Evolutionary conservation across 2,113 vertebrate genomes (phyloP).

Genomic region (Peucedramus taeniatus): DNA sequence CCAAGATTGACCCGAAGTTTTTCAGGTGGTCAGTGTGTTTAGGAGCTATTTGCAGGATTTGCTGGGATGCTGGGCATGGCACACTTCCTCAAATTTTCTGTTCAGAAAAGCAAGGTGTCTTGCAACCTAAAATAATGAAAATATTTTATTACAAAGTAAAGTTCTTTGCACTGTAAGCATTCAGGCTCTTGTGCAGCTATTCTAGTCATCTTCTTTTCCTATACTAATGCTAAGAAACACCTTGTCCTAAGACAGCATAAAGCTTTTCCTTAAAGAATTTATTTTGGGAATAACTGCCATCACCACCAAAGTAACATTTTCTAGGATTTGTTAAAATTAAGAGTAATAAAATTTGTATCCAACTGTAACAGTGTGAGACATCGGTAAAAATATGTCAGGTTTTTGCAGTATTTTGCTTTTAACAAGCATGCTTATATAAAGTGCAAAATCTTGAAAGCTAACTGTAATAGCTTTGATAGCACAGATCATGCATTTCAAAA

Average conservation of each 20-base stretch:
- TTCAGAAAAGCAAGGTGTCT: constrained; percentile 87
- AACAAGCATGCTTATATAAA: background rate
- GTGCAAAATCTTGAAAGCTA: background rate
- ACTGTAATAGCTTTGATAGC: background rate
- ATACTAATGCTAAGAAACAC: background rate
- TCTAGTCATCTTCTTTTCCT: background rate
- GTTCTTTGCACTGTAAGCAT: background rate
- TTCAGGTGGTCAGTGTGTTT: background rate
- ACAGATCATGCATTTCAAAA: background rate
- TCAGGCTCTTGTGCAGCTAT: background rate
- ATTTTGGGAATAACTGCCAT: background rate
- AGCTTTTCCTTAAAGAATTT: background rate
- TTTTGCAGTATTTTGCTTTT: background rate
- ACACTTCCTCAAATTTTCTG: constrained; percentile 71
- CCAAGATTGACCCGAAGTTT: background rate
- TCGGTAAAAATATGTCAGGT: background rate
- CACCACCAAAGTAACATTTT: background rate
- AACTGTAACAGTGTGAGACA: background rate
- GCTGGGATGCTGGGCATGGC: background rate
- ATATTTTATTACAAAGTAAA: background rate
- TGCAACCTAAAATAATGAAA: constrained; percentile 77
- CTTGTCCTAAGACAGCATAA: background rate
- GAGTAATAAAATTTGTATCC: background rate
- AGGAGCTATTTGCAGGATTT: background rate
- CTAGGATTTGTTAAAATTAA: background rate